phyloP scores from a whole-genome alignment of 2,797 vertebrate genomes.

The Glyptemys insculpta region DNA sequence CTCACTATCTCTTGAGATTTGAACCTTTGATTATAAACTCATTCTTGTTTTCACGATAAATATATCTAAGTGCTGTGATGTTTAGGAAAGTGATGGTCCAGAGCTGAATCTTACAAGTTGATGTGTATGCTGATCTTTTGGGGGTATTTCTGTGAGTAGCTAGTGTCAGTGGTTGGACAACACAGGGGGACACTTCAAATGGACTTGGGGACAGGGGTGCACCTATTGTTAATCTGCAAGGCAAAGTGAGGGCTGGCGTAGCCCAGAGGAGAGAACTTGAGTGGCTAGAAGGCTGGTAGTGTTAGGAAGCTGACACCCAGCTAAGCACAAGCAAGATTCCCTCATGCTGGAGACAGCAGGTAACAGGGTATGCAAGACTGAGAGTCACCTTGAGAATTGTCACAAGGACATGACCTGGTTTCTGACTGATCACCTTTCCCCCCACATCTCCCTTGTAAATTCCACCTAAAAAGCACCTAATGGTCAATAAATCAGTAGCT shows the following conservation, averaged over 20 bases:
- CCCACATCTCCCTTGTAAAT: constrained; percentile 23
- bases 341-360: background rate
- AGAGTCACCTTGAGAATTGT: background rate
- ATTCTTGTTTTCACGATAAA: background rate
- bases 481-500: constrained; percentile 9
- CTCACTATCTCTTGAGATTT: background rate
- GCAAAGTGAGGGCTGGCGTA: background rate
- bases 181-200: background rate
- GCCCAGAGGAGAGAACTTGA: background rate
- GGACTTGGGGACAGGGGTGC: background rate
- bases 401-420: background rate
- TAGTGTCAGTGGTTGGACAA: background rate
- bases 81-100: background rate
- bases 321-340: background rate
- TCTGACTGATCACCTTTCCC: constrained; percentile 26
- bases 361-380: background rate
- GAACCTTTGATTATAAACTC: background rate
- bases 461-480: background rate
- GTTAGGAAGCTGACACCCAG: background rate
- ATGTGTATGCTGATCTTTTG: background rate
- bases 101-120: background rate
- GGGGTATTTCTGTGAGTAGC: background rate
- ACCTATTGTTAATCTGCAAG: too few species aligned
- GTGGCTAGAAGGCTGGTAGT: background rate
- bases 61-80: background rate